A percentile compares a stretch with the other conserved stretches of the same genome.
phyloP scores from a whole-genome alignment of 2,888 invertebrate species.

The Caenorhabditis uteleia region DNA sequence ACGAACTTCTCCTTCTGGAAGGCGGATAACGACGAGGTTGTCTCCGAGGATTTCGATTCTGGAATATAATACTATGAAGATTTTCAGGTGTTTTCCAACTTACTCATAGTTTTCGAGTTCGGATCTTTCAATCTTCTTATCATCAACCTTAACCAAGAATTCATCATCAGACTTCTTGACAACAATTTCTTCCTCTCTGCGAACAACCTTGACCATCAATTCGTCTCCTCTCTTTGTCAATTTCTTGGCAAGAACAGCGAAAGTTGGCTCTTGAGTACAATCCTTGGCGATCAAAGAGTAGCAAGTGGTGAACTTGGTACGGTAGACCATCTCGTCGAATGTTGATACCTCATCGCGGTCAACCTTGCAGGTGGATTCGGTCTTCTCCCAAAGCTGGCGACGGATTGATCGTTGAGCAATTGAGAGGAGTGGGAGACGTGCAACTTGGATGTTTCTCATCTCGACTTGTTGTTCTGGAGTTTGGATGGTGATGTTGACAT shows the following conservation, averaged over 20 bases:
- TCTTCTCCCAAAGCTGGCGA: constrained; percentile 12
- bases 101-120: neutral
- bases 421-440: constrained; percentile 23
- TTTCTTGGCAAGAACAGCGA: constrained; percentile 70
- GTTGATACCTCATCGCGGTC: constrained; percentile 50
- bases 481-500: constrained; percentile 58
- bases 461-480: constrained; percentile 50
- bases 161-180: constrained; percentile 15
- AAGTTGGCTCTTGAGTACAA: constrained; percentile 68
- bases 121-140: constrained; percentile 1
- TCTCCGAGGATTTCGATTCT: constrained; percentile 23
- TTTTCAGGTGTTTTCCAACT: constrained; percentile 1
- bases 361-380: constrained; percentile 33
- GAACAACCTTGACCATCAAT: constrained; percentile 33
- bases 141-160: constrained; percentile 43
- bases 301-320: constrained; percentile 67
- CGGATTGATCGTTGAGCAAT: constrained; percentile 25
- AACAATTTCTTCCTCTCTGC: constrained; percentile 22
- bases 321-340: constrained; percentile 65
- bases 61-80: neutral
- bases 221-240: constrained; percentile 47
- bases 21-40: constrained; percentile 40
- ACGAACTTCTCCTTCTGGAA: constrained; percentile 51
- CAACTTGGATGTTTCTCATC: constrained; percentile 40
- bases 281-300: constrained; percentile 71